A percentile compares a stretch with the other conserved stretches of the same genome.
Conservation (phyloP, 2,797 vertebrate genomes). For the Astyanax mexicanus region DNA sequence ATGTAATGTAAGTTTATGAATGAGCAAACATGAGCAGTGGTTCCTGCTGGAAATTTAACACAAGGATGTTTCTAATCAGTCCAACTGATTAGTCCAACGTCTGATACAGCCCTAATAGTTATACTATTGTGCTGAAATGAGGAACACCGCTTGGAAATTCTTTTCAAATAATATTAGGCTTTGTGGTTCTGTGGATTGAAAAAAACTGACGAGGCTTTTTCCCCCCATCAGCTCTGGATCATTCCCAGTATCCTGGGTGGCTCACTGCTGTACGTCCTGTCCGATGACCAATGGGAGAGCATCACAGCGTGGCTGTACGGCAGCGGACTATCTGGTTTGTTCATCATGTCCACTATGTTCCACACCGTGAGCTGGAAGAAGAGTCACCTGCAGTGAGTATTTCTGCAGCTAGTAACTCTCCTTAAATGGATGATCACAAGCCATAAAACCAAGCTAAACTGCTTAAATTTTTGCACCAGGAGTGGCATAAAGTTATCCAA, state of each 20-base stretch:
- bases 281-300: constrained; percentile 89
- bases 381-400: constrained; percentile 88
- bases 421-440: no score
- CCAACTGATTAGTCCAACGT: no score
- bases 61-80: no score
- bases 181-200: not conserved
- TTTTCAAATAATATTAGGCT: constrained; percentile 21
- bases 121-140: constrained; percentile 7
- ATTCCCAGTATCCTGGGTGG: constrained; percentile 93
- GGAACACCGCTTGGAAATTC: constrained; percentile 25
- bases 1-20: no score
- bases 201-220: not conserved
- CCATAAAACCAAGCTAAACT: no score
- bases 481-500: no score
- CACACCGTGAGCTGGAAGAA: constrained; percentile 96
- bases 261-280: constrained; percentile 89
- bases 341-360: constrained; percentile 92
- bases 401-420: constrained; percentile 31
- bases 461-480: no score
- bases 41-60: no score
- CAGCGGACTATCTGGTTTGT: constrained; percentile 89
- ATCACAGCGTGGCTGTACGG: constrained; percentile 85
- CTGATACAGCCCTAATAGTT: not conserved
- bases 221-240: constrained; percentile 85
- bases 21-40: no score